phyloP scores from a whole-genome alignment of 2,113 vertebrate genomes.

The Ptilorrhoa leucosticta region DNA sequence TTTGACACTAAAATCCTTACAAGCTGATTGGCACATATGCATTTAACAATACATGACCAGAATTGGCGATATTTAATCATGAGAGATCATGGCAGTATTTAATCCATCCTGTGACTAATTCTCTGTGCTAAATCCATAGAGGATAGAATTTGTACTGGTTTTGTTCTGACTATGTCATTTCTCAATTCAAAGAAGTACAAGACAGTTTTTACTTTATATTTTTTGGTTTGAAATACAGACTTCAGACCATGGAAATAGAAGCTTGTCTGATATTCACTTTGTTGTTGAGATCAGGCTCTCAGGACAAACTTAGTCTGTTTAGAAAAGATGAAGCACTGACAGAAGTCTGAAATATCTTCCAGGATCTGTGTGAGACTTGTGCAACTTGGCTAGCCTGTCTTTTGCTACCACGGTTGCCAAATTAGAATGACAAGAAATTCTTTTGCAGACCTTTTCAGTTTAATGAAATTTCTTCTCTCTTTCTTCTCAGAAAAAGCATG shows the following conservation, averaged over 20 bases:
- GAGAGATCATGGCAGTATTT: neutral
- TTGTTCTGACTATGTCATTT: neutral
- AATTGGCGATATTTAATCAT: neutral
- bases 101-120: neutral
- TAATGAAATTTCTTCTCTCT: neutral
- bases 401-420: neutral
- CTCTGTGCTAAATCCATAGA: neutral
- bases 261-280: neutral
- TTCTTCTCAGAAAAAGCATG: neutral
- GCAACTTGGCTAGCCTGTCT: neutral
- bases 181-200: neutral
- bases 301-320: neutral
- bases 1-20: neutral
- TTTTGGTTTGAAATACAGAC: neutral
- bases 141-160: neutral
- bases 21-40: fast-evolving
- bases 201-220: neutral
- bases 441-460: neutral
- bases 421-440: neutral
- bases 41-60: neutral
- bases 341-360: neutral
- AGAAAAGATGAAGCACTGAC: neutral
- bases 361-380: neutral
- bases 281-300: neutral
- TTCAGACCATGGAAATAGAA: neutral